Conservation (phyloP, 2,888 invertebrate species). For the Leucozona laternaria region DNA sequence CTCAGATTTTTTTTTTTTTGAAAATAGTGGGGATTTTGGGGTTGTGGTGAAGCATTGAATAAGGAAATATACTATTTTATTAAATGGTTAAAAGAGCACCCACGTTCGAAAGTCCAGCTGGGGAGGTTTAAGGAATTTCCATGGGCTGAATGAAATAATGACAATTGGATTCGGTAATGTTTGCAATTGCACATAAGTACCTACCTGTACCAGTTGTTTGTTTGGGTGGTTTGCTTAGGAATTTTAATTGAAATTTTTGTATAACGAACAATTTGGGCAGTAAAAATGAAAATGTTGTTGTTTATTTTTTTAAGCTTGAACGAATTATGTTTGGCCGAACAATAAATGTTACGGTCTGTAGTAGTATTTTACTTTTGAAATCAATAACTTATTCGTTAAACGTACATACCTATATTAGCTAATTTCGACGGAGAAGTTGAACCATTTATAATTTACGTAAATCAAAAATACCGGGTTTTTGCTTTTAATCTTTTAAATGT, state of each 20-base stretch:
- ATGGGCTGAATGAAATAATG: conserved; percentile 13
- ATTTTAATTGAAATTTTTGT: conserved; percentile 26
- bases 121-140: conserved; percentile 12
- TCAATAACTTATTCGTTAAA: too few species aligned
- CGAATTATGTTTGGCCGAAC: background rate
- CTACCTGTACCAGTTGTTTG: background rate
- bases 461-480: too few species aligned
- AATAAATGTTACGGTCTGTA: too few species aligned
- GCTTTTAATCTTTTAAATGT: too few species aligned
- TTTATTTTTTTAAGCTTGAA: background rate
- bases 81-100: conserved; percentile 48
- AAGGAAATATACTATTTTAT: conserved; percentile 68
- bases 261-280: background rate
- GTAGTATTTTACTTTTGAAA: too few species aligned
- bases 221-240: background rate
- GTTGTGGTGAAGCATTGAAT: conserved; percentile 21
- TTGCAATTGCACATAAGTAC: background rate
- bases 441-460: too few species aligned
- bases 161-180: background rate
- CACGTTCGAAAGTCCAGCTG: conserved; percentile 31
- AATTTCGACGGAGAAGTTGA: too few species aligned
- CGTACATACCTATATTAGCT: too few species aligned
- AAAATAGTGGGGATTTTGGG: background rate
- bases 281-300: background rate
- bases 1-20: background rate